Conservation (phyloP, 1,140 invertebrate genomes). For the Ericerus pela region DNA sequence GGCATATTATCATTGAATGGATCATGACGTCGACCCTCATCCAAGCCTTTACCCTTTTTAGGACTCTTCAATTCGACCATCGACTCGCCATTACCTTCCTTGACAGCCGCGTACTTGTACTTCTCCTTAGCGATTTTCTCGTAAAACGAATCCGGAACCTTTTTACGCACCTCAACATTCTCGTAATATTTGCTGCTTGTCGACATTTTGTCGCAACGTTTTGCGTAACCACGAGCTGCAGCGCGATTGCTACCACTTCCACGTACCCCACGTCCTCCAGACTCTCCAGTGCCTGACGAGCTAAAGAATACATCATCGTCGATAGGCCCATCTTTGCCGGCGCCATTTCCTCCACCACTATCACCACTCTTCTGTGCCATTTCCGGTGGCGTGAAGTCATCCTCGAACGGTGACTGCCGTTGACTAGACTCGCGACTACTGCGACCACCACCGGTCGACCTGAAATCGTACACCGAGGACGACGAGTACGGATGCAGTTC, state of each 20-base stretch:
- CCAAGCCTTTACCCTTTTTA: neutral
- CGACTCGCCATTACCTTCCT: neutral
- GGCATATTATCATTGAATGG: neutral
- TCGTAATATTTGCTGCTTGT: neutral
- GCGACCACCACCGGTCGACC: neutral
- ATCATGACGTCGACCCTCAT: neutral
- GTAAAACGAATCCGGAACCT: neutral
- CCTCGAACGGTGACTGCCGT: conserved; percentile 49
- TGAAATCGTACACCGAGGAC: neutral
- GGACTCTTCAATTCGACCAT: neutral
- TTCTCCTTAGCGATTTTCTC: neutral
- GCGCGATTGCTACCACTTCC: neutral
- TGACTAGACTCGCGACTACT: conserved; percentile 20
- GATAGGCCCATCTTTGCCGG: neutral
- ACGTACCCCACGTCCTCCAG: neutral
- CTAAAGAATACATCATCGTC: neutral
- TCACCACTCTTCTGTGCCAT: conserved; percentile 21
- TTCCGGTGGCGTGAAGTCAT: conserved; percentile 47
- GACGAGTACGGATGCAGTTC: conserved; percentile 11
- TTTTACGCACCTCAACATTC: neutral
- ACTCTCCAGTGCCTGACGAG: neutral
- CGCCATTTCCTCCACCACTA: neutral
- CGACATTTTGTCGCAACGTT: neutral
- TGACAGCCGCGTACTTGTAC: neutral
- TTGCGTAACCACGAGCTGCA: neutral